Percentiles rank a stretch among this genome's conserved stretches.
These are phyloP conservation scores for Bujurquina vittata DNA, from an alignment of 2,113 vertebrate genomes.

Conservation along the genomic window DNA sequence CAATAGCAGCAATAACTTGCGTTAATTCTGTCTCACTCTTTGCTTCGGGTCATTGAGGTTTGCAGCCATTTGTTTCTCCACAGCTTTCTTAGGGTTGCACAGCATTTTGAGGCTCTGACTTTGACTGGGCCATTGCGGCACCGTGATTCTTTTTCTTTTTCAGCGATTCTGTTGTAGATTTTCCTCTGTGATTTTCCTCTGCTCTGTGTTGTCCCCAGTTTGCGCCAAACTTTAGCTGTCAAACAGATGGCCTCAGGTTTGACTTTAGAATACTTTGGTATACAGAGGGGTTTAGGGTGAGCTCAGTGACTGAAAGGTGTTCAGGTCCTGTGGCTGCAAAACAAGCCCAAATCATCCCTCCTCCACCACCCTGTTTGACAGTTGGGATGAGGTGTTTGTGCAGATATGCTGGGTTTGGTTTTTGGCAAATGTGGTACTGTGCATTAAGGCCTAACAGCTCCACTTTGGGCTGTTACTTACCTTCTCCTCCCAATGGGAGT, in stretches of 20 bases:
- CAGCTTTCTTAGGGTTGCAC: not conserved
- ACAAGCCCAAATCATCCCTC: not conserved
- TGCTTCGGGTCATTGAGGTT: not conserved
- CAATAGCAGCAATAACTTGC: not conserved
- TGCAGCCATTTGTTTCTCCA: too few relatives aligned
- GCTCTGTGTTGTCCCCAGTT: not conserved
- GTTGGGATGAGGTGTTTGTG: not conserved
- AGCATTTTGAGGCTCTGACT: not conserved
- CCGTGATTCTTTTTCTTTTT: not conserved
- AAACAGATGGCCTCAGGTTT: not conserved
- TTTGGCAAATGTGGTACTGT: not conserved
- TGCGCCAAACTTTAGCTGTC: not conserved
- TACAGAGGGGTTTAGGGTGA: not conserved
- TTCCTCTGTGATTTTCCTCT: too few relatives aligned
- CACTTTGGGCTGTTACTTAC: not conserved
- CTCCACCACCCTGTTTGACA: not conserved
- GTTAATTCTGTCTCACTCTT: not conserved
- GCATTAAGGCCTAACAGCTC: not conserved
- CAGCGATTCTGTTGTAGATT: not conserved
- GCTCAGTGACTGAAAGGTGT: not conserved
- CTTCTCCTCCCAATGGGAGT: not conserved
- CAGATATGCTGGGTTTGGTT: not conserved
- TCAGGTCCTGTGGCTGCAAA: not conserved
- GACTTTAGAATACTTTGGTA: not conserved
- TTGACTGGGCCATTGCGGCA: not conserved